Percentiles rank a stretch among this genome's conserved stretches.
These are phyloP conservation scores for Willowsia nigromaculata DNA, from an alignment of 2,888 invertebrate genomes.

Conservation along the genomic window DNA sequence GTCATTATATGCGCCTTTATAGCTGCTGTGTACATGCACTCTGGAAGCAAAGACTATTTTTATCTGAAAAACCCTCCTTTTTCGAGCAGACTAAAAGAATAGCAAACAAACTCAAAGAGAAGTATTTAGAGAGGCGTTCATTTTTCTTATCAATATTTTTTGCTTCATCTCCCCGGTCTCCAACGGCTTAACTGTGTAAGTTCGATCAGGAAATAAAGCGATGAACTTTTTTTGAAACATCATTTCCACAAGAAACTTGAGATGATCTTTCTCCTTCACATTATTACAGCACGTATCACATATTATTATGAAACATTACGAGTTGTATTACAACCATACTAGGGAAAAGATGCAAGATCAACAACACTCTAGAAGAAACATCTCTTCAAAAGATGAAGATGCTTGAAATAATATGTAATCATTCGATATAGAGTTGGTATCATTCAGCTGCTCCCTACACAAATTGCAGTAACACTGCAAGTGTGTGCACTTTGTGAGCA, in stretches of 20 bases:
- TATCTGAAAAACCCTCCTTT: background rate
- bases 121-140: background rate
- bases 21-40: no score
- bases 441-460: background rate
- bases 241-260: background rate
- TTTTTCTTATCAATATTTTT: background rate
- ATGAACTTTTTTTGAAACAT: background rate
- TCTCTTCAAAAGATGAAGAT: background rate
- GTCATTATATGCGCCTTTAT: no score
- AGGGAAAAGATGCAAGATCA: constrained; percentile 3
- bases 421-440: background rate
- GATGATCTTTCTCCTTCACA: background rate
- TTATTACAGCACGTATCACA: background rate
- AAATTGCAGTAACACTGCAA: background rate
- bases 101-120: background rate
- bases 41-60: no score
- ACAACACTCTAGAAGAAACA: background rate
- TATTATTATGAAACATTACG: background rate
- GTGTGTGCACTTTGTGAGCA: background rate
- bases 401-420: background rate
- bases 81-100: background rate
- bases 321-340: background rate
- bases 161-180: background rate
- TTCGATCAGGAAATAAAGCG: no score
- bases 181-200: background rate